These are phyloP conservation scores for Plebejus anna DNA, from an alignment of 2,888 invertebrate genomes.

Conservation along the genomic window DNA sequence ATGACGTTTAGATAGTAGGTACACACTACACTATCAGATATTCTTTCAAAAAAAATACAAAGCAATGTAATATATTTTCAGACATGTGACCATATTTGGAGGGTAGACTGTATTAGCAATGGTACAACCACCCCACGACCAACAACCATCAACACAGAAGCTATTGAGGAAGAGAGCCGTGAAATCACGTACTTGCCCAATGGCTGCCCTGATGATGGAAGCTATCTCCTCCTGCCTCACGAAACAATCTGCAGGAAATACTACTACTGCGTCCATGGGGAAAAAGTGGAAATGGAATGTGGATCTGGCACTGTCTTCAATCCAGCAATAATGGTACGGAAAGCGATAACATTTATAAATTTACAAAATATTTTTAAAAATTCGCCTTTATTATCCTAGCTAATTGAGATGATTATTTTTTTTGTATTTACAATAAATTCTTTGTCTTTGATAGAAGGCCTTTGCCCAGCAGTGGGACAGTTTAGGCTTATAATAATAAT, in stretches of 20 bases:
- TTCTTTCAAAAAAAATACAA: not conserved
- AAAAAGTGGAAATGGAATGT: constrained; percentile 46
- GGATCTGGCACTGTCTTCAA: constrained; percentile 49
- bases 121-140: constrained; percentile 11
- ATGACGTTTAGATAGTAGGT: not conserved
- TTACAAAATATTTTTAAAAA: not conserved
- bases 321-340: constrained; percentile 47
- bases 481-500: no score
- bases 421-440: not conserved
- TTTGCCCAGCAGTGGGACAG: no score
- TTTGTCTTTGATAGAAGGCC: no score
- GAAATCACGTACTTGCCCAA: constrained; percentile 38
- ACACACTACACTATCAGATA: not conserved
- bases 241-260: constrained; percentile 47
- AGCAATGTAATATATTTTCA: not conserved
- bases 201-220: constrained; percentile 45
- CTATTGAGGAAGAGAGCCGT: not conserved
- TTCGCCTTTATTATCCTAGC: not conserved
- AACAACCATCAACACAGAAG: not conserved
- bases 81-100: not conserved
- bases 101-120: constrained; percentile 14
- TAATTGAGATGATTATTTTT: not conserved
- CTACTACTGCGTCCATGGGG: constrained; percentile 49
- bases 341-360: not conserved
- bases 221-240: constrained; percentile 46